Base-by-base conservation (phyloP, 2,113 vertebrate species). In the Plotosus lineatus region DNA sequence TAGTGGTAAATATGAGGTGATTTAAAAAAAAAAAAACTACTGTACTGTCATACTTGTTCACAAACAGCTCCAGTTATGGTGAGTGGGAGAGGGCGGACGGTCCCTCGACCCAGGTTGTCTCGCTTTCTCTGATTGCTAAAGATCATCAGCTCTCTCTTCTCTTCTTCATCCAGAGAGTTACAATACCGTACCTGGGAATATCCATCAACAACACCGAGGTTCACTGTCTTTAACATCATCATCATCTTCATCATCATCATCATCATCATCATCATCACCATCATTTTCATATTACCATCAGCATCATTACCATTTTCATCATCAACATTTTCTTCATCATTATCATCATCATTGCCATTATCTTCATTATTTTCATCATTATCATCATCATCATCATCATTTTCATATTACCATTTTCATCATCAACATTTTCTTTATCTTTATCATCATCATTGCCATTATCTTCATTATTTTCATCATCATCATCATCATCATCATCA, bases 61-160 rank as follows among this genome's bases (percentile, higher is more conserved):
- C 98, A 99, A 60, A 96, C 94, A 3, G 96, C 96, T 33, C 97
- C 97, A 0, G 92, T 97, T 92, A 98, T 95, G 31, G 95, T 99
- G 73, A 96, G 94, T 0, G 97, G 98, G 81, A 99, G 97, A 0
- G 96, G 97, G 5, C 98, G 93, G 42, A 98, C 96, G 4, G 95
- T 98, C 85, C 98, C 97, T 85, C 97, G 89, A 40, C 98, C 98
- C 90, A 99, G 82, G 82, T 95, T 98, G 86, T 99, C 98, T 44
- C 97, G 94, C 87, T 98, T 99, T 80, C 98, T 92, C 86, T 99
- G 98, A 86, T 94, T 97, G 87, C 97, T 99, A 92, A 99, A 99
- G 51, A 98, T 92, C 88, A 97, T 98, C 42, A 99, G 93, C 85
- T 99, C 98, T 77, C 96, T 93, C 87, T 98, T 99, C 88, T 98